These are phyloP conservation scores for Odontophorus gujanensis DNA, from an alignment of 2,113 vertebrate genomes.

Conservation along the genomic window DNA sequence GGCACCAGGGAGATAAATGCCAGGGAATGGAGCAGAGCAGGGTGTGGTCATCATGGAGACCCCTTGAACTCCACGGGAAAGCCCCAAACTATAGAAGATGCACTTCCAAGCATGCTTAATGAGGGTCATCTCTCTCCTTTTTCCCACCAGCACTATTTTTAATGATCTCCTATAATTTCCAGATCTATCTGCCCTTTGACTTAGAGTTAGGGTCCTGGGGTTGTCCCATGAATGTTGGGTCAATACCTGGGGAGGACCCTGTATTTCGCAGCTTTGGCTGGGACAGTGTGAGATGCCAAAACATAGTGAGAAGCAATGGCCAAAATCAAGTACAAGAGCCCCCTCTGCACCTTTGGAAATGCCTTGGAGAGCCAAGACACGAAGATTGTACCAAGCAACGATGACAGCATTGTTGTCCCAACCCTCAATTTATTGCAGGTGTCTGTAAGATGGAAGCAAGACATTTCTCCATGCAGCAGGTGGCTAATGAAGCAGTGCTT, in stretches of 20 bases:
- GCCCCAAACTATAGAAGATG: neutral
- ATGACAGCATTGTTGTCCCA: neutral
- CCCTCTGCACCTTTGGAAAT: neutral
- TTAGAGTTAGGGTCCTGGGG: neutral
- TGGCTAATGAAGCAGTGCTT: neutral
- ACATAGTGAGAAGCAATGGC: neutral
- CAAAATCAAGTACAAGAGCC: neutral
- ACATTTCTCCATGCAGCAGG: neutral
- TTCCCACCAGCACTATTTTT: neutral
- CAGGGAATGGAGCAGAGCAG: neutral
- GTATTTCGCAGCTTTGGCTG: neutral
- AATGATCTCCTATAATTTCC: conserved; percentile 1
- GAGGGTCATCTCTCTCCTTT: neutral
- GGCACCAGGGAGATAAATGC: neutral
- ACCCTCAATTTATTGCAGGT: neutral
- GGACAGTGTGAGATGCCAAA: fast-evolving
- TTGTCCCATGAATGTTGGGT: neutral
- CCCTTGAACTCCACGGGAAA: neutral
- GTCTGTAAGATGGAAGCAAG: neutral
- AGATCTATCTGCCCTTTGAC: neutral
- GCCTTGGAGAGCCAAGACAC: neutral
- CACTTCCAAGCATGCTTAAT: neutral
- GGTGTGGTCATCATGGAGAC: neutral
- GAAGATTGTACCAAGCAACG: neutral
- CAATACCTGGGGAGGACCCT: no score